Evolutionary conservation across 2,113 vertebrate species (phyloP).

Genomic region (Emydocephalus ijimae): DNA sequence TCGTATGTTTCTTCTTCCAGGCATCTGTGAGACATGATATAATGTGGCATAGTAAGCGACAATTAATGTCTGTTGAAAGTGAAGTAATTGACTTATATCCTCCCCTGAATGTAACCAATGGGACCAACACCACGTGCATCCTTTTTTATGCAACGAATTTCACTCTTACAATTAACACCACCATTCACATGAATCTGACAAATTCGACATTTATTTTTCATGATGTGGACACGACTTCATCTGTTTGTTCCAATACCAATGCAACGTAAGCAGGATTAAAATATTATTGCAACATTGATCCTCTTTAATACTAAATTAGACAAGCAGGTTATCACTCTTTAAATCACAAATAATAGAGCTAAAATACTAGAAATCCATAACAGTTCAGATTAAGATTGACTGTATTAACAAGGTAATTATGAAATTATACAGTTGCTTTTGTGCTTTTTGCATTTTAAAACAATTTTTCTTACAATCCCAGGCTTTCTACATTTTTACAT

Average conservation of each 20-base stretch:
- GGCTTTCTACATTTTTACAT: neutral
- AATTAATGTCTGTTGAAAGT: slow-evolving; percentile 55
- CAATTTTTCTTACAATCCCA: neutral
- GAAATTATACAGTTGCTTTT: neutral
- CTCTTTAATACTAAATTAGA: slow-evolving; percentile 8
- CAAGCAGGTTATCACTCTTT: neutral
- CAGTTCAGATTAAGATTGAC: neutral
- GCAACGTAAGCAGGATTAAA: slow-evolving; percentile 62
- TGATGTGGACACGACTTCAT: slow-evolving; percentile 47
- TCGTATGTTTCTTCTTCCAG: slow-evolving; percentile 50
- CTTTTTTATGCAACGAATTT: slow-evolving; percentile 64
- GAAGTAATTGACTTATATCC: slow-evolving; percentile 37
- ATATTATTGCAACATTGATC: neutral
- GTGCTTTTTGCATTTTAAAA: neutral
- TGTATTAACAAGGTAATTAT: neutral
- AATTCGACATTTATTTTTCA: slow-evolving; percentile 58
- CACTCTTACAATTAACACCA: slow-evolving; percentile 46
- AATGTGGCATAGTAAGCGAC: slow-evolving; percentile 40
- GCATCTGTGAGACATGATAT: slow-evolving; percentile 45
- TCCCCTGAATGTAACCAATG: slow-evolving; percentile 64
- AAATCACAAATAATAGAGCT: neutral
- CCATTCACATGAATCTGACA: slow-evolving; percentile 53
- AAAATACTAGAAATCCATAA: neutral
- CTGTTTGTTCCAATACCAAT: slow-evolving; percentile 59
- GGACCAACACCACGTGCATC: slow-evolving; percentile 55